Evolutionary conservation across 2,113 vertebrate species (phyloP), one percentile per base, ranked within the genome.

Genomic region (Sphaerodactylus townsendi): DNA sequence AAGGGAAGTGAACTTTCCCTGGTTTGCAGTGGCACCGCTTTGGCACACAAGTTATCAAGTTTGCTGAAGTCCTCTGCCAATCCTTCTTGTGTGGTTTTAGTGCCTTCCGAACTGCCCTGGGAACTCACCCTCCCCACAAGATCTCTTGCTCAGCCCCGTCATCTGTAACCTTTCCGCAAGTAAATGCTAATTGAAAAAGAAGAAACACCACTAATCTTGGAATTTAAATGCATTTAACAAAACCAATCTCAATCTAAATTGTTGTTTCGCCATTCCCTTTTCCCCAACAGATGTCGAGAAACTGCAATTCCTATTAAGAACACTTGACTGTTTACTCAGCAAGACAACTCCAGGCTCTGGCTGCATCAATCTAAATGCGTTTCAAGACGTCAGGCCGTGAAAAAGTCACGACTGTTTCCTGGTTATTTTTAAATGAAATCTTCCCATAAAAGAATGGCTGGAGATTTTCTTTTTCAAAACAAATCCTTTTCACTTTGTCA

Each of bases 161-260:
- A 96, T 95, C 96, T 97, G 96, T 97, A 97, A 97, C 96, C 96
- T 97, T 97, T 96, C 96, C 93, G 92, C 96, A 94, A 97, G 96
- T 95, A 96, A 96, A 96, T 95, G 96, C 96, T 97, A 97, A 97
- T 97, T 97, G 96, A 96, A 97, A 97, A 97, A 96, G 96, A 96
- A 96, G 96, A 96, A 97, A 96, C 96, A 96, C 95, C 94, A 97
- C 96, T 97, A 97, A 97, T 97, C 96, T 97, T 96, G 96, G 95
- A 97, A 96, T 97, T 97, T 97, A 97, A 97, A 97, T 97, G 96
- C 96, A 97, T 97, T 97, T 97, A 97, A 97, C 96, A 97, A 97
- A 97, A 96, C 96, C 96, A 97, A 97, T 97, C 96, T 97, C 96
- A 89, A 92, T 96, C 95, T 96, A 96, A 97, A 97, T 97, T 95